Evolutionary conservation across 2,888 invertebrate species (phyloP).

Genomic region (Polietes domitor): DNA sequence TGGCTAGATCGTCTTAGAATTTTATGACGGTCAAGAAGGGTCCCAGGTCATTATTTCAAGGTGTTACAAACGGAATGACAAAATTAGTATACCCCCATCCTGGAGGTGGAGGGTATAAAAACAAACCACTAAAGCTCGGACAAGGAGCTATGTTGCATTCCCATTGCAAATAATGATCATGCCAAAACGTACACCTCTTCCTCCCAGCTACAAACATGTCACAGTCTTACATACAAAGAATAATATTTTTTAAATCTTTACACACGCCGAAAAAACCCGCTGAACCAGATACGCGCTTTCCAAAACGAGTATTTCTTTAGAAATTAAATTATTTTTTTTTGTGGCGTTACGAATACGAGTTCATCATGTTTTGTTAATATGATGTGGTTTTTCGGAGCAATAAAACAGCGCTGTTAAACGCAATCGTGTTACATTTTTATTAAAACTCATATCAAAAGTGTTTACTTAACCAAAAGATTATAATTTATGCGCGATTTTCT

Average conservation of each 20-base stretch:
- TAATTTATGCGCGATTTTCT: constrained; percentile 18
- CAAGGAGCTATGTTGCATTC: too few relatives aligned
- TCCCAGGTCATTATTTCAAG: too few relatives aligned
- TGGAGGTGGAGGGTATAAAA: too few relatives aligned
- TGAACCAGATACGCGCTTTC: background rate
- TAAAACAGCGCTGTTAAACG: constrained; percentile 50
- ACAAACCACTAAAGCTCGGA: too few relatives aligned
- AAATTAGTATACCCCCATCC: too few relatives aligned
- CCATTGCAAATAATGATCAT: background rate
- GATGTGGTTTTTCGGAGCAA: constrained; percentile 9
- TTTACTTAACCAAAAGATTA: background rate
- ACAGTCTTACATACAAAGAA: background rate
- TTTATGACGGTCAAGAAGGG: too few relatives aligned
- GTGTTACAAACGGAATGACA: too few relatives aligned
- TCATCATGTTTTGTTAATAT: constrained; percentile 10
- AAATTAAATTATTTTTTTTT: constrained; percentile 9
- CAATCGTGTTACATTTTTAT: constrained; percentile 23
- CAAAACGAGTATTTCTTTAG: background rate
- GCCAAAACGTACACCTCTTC: background rate
- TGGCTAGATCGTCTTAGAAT: too few relatives aligned
- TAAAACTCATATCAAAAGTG: constrained; percentile 16
- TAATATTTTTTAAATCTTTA: constrained; percentile 4
- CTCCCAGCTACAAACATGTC: background rate
- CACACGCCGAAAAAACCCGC: background rate
- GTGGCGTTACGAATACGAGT: too few relatives aligned